Evolutionary conservation across 2,113 vertebrate species (phyloP).

Genomic region (Cyprinus carpio): DNA sequence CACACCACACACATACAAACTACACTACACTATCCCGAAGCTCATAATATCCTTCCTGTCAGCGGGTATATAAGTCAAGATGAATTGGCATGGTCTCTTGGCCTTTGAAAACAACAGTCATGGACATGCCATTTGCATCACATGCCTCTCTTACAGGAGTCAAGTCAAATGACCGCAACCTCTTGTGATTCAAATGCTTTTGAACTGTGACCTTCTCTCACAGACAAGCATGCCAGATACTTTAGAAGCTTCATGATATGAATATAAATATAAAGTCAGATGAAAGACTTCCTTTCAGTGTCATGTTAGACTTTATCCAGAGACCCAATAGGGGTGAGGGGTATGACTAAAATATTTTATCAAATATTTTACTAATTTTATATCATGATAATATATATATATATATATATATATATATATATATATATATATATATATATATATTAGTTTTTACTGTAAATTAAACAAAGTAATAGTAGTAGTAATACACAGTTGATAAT

Average conservation of each 20-base stretch:
- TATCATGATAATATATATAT: too few relatives aligned
- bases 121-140: slow-evolving; percentile 10
- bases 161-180: slow-evolving; percentile 12
- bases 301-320: neutral
- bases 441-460: neutral
- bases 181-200: neutral
- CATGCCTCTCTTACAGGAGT: neutral
- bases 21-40: slow-evolving; percentile 14
- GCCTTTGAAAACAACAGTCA: slow-evolving; percentile 33
- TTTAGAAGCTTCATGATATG: slow-evolving; percentile 1
- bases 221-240: neutral
- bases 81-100: neutral
- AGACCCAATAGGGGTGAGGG: neutral
- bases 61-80: slow-evolving; percentile 30
- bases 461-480: neutral
- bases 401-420: too few relatives aligned
- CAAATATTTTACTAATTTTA: too few relatives aligned
- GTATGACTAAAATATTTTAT: neutral
- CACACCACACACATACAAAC: slow-evolving; percentile 16
- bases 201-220: slow-evolving; percentile 25
- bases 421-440: too few relatives aligned
- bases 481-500: neutral
- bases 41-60: slow-evolving; percentile 43
- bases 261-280: slow-evolving; percentile 7
- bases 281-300: neutral